Evolutionary conservation across 2,888 invertebrate species (phyloP).

Genomic region (Aspidapion aeneum): DNA sequence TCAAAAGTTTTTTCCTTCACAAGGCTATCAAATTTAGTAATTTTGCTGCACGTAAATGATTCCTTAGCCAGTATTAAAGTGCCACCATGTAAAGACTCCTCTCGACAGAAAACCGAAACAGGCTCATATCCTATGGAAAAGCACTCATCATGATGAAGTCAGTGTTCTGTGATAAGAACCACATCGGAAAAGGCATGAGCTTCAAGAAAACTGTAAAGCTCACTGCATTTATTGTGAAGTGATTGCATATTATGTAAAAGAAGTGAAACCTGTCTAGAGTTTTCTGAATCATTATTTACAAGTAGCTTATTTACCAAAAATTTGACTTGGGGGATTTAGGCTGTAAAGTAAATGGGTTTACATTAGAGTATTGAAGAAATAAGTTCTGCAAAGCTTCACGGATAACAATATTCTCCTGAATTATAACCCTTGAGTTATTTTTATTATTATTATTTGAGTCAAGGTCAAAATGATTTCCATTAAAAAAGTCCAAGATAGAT

Average conservation of each 20-base stretch:
- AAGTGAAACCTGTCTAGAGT: not conserved
- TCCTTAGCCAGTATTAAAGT: not conserved
- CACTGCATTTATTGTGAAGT: not conserved
- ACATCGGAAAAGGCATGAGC: not conserved
- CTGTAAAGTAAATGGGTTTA: not conserved
- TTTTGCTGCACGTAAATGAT: not conserved
- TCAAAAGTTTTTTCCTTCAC: not conserved
- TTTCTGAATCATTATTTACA: not conserved
- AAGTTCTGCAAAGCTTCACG: not conserved
- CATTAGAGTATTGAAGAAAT: not conserved
- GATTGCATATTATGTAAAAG: not conserved
- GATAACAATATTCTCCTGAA: not conserved
- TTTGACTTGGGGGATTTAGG: not conserved
- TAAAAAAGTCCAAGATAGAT: not conserved
- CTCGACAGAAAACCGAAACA: not conserved
- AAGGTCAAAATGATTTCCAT: not conserved
- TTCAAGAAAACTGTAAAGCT: not conserved
- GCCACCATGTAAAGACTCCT: not conserved
- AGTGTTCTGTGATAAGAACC: not conserved
- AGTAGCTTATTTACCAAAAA: not conserved
- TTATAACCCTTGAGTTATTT: not conserved
- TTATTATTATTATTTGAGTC: not conserved
- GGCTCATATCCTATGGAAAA: not conserved
- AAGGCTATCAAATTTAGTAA: not conserved
- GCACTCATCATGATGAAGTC: not conserved